Evolutionary conservation across 2,888 invertebrate genomes (phyloP).

Genomic region (Tanytarsus gracilentus): DNA sequence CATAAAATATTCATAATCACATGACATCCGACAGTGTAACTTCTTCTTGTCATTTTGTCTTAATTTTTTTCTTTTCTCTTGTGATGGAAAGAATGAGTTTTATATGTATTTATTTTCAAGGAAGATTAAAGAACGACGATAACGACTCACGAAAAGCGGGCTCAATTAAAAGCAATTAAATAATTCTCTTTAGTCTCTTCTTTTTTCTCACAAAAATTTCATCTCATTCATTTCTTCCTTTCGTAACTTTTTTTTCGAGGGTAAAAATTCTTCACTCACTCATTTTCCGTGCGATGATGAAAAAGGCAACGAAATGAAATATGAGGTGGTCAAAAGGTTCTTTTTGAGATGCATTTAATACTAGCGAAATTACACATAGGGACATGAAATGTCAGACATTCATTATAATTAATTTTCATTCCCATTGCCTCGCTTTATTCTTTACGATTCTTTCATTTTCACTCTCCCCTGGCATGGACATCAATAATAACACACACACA

Average conservation of each 20-base stretch:
- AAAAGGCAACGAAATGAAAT: background rate
- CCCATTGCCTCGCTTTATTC: background rate
- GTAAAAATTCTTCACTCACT: background rate
- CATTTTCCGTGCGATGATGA: background rate
- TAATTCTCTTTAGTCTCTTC: background rate
- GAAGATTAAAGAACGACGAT: constrained; percentile 14
- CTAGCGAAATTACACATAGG: constrained; percentile 10
- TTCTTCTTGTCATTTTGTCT: no score
- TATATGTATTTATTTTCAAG: no score
- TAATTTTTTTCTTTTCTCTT: background rate
- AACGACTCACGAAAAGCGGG: constrained; percentile 16
- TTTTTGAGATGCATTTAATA: constrained; percentile 10
- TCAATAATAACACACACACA: constrained; percentile 14
- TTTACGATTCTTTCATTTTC: background rate
- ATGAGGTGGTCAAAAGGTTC: background rate
- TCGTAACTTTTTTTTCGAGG: background rate
- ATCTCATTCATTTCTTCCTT: background rate
- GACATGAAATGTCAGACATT: constrained; percentile 7
- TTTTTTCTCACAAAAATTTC: background rate
- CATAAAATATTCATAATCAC: no score
- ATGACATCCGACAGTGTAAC: no score
- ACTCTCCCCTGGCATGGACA: constrained; percentile 1
- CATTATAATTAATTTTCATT: constrained; percentile 24
- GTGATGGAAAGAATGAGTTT: background rate
- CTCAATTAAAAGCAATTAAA: constrained; percentile 24